Evolutionary conservation across 1,140 invertebrate species (phyloP).

Genomic region (Globodera rostochiensis): DNA sequence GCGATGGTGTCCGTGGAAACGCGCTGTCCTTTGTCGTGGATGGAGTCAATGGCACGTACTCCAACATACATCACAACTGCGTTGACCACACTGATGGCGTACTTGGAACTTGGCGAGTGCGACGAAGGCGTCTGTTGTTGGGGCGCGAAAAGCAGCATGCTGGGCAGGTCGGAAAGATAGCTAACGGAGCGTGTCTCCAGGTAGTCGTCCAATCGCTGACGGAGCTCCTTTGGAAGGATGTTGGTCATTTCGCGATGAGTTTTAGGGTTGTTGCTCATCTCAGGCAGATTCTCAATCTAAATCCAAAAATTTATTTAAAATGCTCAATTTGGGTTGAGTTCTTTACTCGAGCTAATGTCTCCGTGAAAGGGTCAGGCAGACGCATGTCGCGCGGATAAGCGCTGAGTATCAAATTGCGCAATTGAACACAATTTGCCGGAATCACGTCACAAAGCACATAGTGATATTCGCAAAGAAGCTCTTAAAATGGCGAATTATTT

Average conservation of each 20-base stretch:
- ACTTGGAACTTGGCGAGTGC: slow-evolving; percentile 79
- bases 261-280: slow-evolving; percentile 79
- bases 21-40: slow-evolving; percentile 73
- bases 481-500: slow-evolving; percentile 64
- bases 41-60: slow-evolving; percentile 81
- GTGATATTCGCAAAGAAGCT: slow-evolving; percentile 97
- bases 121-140: slow-evolving; percentile 9
- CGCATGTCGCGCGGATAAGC: slow-evolving; percentile 97
- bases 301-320: slow-evolving; percentile 64
- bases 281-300: slow-evolving; percentile 91
- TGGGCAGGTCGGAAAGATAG: slow-evolving; percentile 86
- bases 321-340: slow-evolving; percentile 57
- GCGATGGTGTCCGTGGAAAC: slow-evolving; percentile 90
- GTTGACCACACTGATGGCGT: slow-evolving; percentile 94
- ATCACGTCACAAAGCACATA: slow-evolving; percentile 99
- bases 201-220: slow-evolving; percentile 87
- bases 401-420: slow-evolving; percentile 94
- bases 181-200: slow-evolving; percentile 90
- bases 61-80: slow-evolving; percentile 95
- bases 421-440: slow-evolving; percentile 97
- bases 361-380: slow-evolving; percentile 94
- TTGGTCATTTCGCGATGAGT: slow-evolving; percentile 79
- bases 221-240: slow-evolving; percentile 46
- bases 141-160: slow-evolving; percentile 72
- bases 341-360: slow-evolving; percentile 66